Evolutionary conservation across 2,888 invertebrate species (phyloP).

Genomic region (Acanthosepion esculentum): DNA sequence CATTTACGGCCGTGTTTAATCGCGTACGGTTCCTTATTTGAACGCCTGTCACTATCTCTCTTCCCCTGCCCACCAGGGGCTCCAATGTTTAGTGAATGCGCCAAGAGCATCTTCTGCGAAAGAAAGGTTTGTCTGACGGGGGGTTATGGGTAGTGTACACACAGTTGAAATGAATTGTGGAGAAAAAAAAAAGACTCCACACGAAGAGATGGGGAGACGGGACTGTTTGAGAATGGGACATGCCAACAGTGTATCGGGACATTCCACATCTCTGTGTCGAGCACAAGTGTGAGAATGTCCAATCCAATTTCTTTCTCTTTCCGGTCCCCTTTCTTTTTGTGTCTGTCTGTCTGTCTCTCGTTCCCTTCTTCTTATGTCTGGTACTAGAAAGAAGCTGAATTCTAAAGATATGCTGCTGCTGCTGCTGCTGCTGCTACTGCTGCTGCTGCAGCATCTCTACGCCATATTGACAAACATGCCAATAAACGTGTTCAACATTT

Average conservation of each 20-base stretch:
- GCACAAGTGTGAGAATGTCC: background rate
- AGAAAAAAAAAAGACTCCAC: background rate
- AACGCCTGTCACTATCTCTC: background rate
- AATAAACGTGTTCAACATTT: too few relatives aligned
- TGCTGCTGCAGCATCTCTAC: too few relatives aligned
- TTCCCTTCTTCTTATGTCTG: background rate
- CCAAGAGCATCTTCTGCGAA: background rate
- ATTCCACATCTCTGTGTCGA: background rate
- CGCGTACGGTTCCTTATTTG: background rate
- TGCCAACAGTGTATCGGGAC: background rate
- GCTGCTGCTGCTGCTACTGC: too few relatives aligned
- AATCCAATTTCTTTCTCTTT: background rate
- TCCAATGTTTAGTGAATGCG: background rate
- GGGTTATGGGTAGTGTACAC: background rate
- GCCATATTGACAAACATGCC: too few relatives aligned
- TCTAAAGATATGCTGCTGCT: too few relatives aligned
- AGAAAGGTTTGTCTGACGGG: background rate
- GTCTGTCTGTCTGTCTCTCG: background rate
- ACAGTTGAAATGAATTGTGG: background rate
- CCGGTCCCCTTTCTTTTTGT: background rate
- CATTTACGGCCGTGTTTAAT: background rate
- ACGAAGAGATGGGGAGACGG: background rate
- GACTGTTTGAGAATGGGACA: background rate
- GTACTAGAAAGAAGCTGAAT: too few relatives aligned
- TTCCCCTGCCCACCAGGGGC: background rate